Conservation (phyloP, 2,797 vertebrate genomes). For the Trematomus bernacchii region DNA sequence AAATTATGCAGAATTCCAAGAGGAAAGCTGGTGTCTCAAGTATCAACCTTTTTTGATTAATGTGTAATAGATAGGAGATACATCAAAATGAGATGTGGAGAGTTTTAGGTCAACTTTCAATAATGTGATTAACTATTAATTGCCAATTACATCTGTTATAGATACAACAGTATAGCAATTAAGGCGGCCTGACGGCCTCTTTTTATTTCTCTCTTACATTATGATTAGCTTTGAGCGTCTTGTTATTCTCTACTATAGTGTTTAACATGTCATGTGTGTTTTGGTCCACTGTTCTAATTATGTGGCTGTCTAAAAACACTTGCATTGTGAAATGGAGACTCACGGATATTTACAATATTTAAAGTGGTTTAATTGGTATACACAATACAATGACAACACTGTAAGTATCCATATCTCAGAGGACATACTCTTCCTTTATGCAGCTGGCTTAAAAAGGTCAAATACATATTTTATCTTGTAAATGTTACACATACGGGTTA, state of each 20-base stretch:
- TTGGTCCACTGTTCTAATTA: constrained; percentile 9
- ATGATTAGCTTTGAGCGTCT: constrained; percentile 16
- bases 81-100: constrained; percentile 3
- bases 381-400: neutral
- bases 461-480: neutral
- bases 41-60: constrained; percentile 1
- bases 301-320: constrained; percentile 6
- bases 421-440: neutral
- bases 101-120: constrained; percentile 20
- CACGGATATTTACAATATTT: constrained; percentile 8
- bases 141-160: constrained; percentile 6
- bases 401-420: neutral
- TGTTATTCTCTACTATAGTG: neutral
- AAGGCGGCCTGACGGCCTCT: neutral
- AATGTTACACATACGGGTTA: neutral
- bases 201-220: constrained; percentile 7
- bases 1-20: constrained; percentile 25
- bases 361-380: neutral
- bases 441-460: neutral
- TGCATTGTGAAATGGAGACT: constrained; percentile 5
- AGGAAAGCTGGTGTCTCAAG: neutral
- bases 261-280: constrained; percentile 16
- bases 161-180: neutral
- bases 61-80: neutral
- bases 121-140: constrained; percentile 20